These are phyloP conservation scores for Nemoura dubitans DNA, from an alignment of 2,888 invertebrate species.

Conservation along the genomic window DNA sequence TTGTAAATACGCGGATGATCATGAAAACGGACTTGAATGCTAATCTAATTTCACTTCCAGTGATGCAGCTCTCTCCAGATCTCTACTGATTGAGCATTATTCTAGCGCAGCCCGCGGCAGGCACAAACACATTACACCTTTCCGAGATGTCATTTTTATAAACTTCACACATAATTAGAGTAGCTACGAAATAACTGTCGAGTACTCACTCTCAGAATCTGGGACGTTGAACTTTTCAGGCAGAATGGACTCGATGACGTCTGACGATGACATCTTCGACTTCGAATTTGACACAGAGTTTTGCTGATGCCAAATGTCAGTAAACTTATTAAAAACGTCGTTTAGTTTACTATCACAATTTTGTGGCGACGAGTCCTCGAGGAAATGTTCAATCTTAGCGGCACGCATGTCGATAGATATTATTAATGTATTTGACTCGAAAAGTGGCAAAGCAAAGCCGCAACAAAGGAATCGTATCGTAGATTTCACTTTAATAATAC, in stretches of 20 bases:
- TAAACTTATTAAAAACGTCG: conserved; percentile 53
- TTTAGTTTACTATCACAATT: conserved; percentile 51
- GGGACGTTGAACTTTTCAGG: conserved; percentile 48
- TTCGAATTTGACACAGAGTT: conserved; percentile 48
- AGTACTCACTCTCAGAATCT: conserved; percentile 45
- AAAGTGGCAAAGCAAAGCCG: background rate
- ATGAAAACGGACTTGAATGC: background rate
- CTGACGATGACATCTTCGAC: conserved; percentile 49
- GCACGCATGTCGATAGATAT: conserved; percentile 41
- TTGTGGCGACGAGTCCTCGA: conserved; percentile 46
- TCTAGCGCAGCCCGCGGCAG: background rate
- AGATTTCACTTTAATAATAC: background rate
- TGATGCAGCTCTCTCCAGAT: background rate
- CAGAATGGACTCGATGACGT: conserved; percentile 50
- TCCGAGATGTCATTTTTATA: background rate
- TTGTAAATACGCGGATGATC: background rate
- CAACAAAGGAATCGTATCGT: conserved; percentile 22
- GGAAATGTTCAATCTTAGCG: conserved; percentile 47
- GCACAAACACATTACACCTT: background rate
- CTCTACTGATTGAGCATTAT: background rate
- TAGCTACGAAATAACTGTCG: conserved; percentile 13
- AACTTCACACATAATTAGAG: conserved; percentile 8
- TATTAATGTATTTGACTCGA: background rate
- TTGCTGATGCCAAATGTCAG: conserved; percentile 52
- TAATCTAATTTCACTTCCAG: background rate